Evolutionary conservation across 2,888 invertebrate genomes (phyloP), one percentile per base, ranked within the genome.

Genomic region (Pyralis farinalis): DNA sequence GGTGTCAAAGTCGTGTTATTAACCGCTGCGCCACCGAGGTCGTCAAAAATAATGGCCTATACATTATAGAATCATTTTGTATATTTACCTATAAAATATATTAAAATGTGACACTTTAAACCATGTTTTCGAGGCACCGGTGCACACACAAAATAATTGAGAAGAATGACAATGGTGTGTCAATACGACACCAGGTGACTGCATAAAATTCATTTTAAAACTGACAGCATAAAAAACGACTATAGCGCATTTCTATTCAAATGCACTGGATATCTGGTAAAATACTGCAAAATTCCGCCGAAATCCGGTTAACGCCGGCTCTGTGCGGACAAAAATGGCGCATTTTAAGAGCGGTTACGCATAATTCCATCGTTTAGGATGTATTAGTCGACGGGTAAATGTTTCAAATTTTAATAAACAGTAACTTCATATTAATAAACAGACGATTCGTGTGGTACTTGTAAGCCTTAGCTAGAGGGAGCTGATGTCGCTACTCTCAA

Each of bases 341-440:
- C 30, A 21, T 38, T 41, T 39, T 12, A 31, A 31, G 5, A 25
- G 35, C 38, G 39, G 47, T 38, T 35, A 39, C 44, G 44, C 41
- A 50, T 54, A 58, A 62, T 54, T 46, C 51, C 51, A 54, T 55
- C 58, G 56, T 62, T 56, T 55, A 53, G 51, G 46, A 47, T 48
- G 44, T 51, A 58, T 54, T 60, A 58, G 54, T 40, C 47, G 51
- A 40, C 4, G 16, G 16, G 42, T 43, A 34, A 44, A 37, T 33
- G 34, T 35, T 1, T n/a, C 3, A 4, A 8, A 25, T 25, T 25
- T 2, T 25, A 25, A 8, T 25, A n/a, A 46, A 48, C 51, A 36
- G 47, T 53, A 16, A 16, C 16, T 16, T 2, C 2, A 16, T 16
- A 16, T 16, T 3, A 16, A 16, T 16, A 4, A 16, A 16, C 16